Base-by-base conservation (phyloP, 2,797 vertebrate genomes). In the Ibycter americanus region DNA sequence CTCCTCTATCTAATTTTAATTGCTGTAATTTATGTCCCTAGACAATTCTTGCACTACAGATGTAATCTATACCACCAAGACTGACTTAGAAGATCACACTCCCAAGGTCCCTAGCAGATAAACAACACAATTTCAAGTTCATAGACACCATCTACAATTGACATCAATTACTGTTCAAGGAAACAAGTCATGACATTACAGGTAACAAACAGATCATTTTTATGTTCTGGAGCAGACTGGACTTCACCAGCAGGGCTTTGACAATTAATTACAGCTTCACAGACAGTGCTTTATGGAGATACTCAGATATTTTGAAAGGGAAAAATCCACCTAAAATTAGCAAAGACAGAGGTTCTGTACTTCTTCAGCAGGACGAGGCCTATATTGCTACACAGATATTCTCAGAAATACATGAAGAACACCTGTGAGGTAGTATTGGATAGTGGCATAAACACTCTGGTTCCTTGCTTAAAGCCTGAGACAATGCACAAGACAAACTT, bases 21-120 rank as follows among this genome's bases (percentile, higher is more conserved):
- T 97, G 98, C 96, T 96, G 94, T 98, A 97, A 97, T 98, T 98
- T 97, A 96, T 93, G 96, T 96, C 97, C 94, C 97, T 92, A 74
- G 95, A 96, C 94, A 97, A 96, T 97, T 82, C 94, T 93, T 93
- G 94, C 91, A 87, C 91, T 97, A 90, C 94, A 96, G 76, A 87
- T 84, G 96, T 96, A 98, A 97, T 98, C 97, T 89, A 98, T 94
- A 97, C 94, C 58, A 67, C 93, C 9, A 25, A 54, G 84, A 88
- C 79, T 56, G 66, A 96, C 76, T 79, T 86, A 93, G 78, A 93
- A 86, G 83, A 95, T 96, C 93, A 84, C 86, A 89, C 78, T 95
- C 67, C 94, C 97, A 97, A 98, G 92, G 95, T 97, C 79, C 47
- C 89, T 78, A 92, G 74, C 51, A 89, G 84, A 95, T 80, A 91